These are phyloP conservation scores for Drosophila pseudotalamancana DNA, from an alignment of 2,888 invertebrate species.

Conservation along the genomic window DNA sequence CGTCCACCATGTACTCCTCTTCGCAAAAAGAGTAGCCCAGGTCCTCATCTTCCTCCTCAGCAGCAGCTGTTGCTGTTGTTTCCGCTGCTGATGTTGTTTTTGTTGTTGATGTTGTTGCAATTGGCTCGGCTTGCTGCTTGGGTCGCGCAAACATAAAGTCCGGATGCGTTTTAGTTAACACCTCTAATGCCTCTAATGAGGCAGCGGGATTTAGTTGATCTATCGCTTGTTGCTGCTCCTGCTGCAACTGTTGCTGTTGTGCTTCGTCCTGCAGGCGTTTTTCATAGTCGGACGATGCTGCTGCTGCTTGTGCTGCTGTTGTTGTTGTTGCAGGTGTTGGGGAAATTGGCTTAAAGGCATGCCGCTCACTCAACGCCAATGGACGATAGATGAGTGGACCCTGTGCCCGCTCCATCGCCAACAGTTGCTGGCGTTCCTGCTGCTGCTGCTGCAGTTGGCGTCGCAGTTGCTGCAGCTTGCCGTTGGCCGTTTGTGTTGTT, in stretches of 20 bases:
- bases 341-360: constrained; percentile 84
- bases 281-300: constrained; percentile 30
- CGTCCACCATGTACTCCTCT: constrained; percentile 65
- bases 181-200: constrained; percentile 78
- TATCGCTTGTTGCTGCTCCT: constrained; percentile 13
- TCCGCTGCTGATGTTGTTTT: constrained; percentile 8
- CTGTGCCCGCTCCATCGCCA: constrained; percentile 16
- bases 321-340: constrained; percentile 61
- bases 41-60: constrained; percentile 75
- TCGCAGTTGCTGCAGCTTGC: constrained; percentile 78
- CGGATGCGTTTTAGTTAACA: constrained; percentile 77
- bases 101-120: constrained; percentile 61
- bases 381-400: constrained; percentile 81
- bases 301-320: constrained; percentile 16
- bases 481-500: constrained; percentile 82
- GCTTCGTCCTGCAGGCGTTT: constrained; percentile 23
- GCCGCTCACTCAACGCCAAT: constrained; percentile 79
- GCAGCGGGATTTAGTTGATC: constrained; percentile 75
- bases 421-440: constrained; percentile 46
- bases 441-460: constrained; percentile 58
- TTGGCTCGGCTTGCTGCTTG: constrained; percentile 51
- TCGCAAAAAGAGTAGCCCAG: constrained; percentile 80
- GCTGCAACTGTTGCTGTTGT: constrained; percentile 19
- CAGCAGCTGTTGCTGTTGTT: constrained; percentile 16
- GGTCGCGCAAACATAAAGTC: constrained; percentile 68